Base-by-base conservation (phyloP, 2,888 invertebrate genomes). In the Calameuta pallipes region DNA sequence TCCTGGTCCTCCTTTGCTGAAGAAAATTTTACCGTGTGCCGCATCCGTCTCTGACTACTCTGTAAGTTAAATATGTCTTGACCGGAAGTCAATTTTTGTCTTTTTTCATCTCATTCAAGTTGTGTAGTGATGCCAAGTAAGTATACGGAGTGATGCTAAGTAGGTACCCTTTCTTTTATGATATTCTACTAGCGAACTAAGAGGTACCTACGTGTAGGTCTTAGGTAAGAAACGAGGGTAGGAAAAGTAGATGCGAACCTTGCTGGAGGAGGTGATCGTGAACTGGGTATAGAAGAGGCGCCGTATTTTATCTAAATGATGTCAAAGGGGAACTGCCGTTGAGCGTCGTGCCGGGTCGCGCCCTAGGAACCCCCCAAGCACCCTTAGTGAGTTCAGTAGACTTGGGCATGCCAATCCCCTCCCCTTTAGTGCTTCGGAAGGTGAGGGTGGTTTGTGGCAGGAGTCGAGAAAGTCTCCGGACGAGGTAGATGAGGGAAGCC, bases 251-350 rank as follows among this genome's bases (percentile, higher is more conserved):
- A 73, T 30, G 68, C 30, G 13, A 80, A 74, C 78, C 75, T 68
- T 74, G 69, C 80, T 15, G 83, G 77, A 76, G 80, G 78, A 76
- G 77, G 83, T 83, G 84, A 85, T 84, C 83, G 83, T 78, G 80
- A 76, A 79, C 82, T 80, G 82, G 81, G 83, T 56, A 84, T 31
- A 71, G 71, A 34, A 71, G 33, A 71, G 71, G 85, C 82, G 81
- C 82, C 85, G 86, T 89, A 90, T 88, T 89, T 90, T 88, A 89
- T 89, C 87, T 86, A 88, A 90, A 90, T 87, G 87, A 88, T 88
- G 88, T 88, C 88, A 89, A 89, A 90, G 87, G 87, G 86, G 85
- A 84, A 84, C 77, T 80, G 79, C 77, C 77, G 83, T 82, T 82
- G 79, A 78, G 80, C 79, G 83, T 82, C 82, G 33, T 80, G 81